Conservation (phyloP, 2,888 invertebrate genomes). For the Gymnoscelis rufifasciata region DNA sequence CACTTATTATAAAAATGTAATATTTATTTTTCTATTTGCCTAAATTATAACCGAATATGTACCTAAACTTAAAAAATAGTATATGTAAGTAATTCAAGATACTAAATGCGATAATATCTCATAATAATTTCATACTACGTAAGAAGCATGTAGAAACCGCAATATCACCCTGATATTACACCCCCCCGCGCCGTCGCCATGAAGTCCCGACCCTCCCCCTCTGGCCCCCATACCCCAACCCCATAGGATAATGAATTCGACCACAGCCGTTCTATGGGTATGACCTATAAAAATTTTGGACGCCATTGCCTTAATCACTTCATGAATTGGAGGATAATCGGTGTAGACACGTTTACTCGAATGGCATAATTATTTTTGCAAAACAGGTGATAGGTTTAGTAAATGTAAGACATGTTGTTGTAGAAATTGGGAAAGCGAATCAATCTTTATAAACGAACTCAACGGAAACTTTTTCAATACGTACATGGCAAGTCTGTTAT, state of each 20-base stretch:
- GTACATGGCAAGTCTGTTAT: no score
- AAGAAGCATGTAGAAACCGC: conserved; percentile 63
- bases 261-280: conserved; percentile 60
- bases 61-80: neutral
- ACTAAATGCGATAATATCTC: conserved; percentile 1
- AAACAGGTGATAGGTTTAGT: neutral
- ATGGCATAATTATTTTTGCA: conserved; percentile 6
- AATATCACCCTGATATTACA: conserved; percentile 74
- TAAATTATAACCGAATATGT: no score
- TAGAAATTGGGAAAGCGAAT: no score
- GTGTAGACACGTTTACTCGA: conserved; percentile 9
- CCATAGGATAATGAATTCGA: conserved; percentile 70
- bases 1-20: no score
- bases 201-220: conserved; percentile 52
- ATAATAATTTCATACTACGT: conserved; percentile 43
- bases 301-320: conserved; percentile 53
- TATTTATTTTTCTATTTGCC: no score
- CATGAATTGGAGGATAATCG: conserved; percentile 35
- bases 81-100: no score
- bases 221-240: conserved; percentile 38
- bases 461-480: no score
- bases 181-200: conserved; percentile 58
- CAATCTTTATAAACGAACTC: no score
- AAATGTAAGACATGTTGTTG: no score
- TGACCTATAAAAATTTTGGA: conserved; percentile 70